Evolutionary conservation across 1,140 invertebrate species (phyloP).

Genomic region (Coboldia fuscipes): DNA sequence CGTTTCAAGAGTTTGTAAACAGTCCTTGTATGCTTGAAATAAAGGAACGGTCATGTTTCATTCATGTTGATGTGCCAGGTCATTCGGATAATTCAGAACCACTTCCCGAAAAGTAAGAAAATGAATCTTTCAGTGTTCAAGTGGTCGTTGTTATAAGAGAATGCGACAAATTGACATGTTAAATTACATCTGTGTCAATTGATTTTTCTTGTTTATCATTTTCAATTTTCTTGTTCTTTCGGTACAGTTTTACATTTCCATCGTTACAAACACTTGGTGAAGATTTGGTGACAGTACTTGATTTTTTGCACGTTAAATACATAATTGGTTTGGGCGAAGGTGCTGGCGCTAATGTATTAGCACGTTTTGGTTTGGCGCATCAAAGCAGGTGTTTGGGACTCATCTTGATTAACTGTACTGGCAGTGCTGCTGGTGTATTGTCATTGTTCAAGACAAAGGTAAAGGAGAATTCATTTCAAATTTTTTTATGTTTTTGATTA

Average conservation of each 20-base stretch:
- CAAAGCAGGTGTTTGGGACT: slow-evolving; percentile 53
- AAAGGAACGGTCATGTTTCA: slow-evolving; percentile 65
- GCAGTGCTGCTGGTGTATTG: slow-evolving; percentile 64
- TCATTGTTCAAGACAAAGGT: slow-evolving; percentile 74
- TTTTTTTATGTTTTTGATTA: not conserved
- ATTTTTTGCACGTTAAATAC: slow-evolving; percentile 55
- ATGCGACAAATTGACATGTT: not conserved
- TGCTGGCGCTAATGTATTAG: slow-evolving; percentile 71
- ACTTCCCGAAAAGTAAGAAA: slow-evolving; percentile 34
- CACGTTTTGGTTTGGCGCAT: slow-evolving; percentile 61
- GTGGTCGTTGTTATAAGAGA: no score
- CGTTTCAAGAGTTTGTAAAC: slow-evolving; percentile 54
- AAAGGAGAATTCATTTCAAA: slow-evolving; percentile 4
- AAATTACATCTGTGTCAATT: not conserved
- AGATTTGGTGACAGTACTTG: slow-evolving; percentile 59
- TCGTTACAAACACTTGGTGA: slow-evolving; percentile 64
- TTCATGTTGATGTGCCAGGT: slow-evolving; percentile 74
- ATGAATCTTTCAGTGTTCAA: no score
- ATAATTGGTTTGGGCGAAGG: slow-evolving; percentile 75
- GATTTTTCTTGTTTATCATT: no score
- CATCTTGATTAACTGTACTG: slow-evolving; percentile 72
- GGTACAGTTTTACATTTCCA: slow-evolving; percentile 52
- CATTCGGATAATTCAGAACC: slow-evolving; percentile 63
- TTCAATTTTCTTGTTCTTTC: no score
- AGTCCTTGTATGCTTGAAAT: slow-evolving; percentile 66